phyloP scores from a whole-genome alignment of 1,140 invertebrate genomes.

The Apis florea region DNA sequence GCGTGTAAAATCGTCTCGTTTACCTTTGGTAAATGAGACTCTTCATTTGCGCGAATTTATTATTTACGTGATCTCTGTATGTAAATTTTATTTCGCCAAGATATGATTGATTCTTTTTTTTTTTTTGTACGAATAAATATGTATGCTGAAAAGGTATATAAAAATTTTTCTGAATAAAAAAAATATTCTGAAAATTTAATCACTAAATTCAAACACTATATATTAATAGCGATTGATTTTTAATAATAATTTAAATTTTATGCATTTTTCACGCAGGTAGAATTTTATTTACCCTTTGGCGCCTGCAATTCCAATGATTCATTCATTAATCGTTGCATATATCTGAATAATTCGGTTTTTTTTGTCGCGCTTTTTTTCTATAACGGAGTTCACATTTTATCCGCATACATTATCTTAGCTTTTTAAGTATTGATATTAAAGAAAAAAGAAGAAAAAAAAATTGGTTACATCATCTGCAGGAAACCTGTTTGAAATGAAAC shows the following conservation, averaged over 20 bases:
- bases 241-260: too few relatives aligned
- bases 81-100: background rate
- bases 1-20: background rate
- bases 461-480: background rate
- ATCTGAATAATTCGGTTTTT: background rate
- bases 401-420: background rate
- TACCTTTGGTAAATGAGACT: background rate
- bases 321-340: background rate
- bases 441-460: background rate
- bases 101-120: background rate
- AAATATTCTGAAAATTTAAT: too few relatives aligned
- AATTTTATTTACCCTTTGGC: too few relatives aligned
- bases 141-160: too few relatives aligned
- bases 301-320: background rate
- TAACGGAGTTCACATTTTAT: background rate
- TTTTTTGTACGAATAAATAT: background rate
- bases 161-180: too few relatives aligned
- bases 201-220: too few relatives aligned
- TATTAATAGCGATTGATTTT: too few relatives aligned
- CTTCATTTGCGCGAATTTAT: background rate
- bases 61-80: too few relatives aligned
- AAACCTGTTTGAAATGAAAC: constrained; percentile 12
- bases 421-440: background rate
- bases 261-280: too few relatives aligned
- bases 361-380: background rate